Base-by-base conservation (phyloP, 2,113 vertebrate genomes). In the Peromyscus polionotus region DNA sequence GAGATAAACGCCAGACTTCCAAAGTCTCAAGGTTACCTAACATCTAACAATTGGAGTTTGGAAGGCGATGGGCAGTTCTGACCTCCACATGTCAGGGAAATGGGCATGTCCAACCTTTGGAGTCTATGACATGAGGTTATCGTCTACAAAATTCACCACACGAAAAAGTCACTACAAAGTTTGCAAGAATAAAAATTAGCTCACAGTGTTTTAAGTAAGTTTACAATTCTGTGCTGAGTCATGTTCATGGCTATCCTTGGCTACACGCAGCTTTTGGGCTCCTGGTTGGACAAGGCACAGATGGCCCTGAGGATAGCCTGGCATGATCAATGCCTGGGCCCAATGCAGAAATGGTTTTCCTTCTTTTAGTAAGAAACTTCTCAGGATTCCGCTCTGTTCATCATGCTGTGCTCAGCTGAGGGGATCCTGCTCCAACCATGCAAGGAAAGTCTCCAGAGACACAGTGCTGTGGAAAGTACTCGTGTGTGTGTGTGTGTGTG, bases 381-480 rank as follows among this genome's bases (percentile, higher is more conserved):
- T 19, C 4, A 17, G 10, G 57, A 33, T 3, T 61, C 26, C 22
- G 33, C 2, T 61, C 26, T 36, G 59, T 1, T 11, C 14, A 10
- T n/a, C 17, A 16, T 1, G 1, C 9, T 13, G 28, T n/a, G 42
- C n/a, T 75, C 48, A 9, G 20, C 0, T 13, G 61, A 72, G 24
- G 39, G 26, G 22, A 6, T 26, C 51, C 42, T 33, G 2, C 31
- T 48, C 33, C 16, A 20, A 0, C 20, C 8, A 24, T 33, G 31
- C 36, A 7, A 61, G 7, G 48, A 26, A 14, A 36, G 6, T 13
- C 0, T 16, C 51, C 5, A 1, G 73, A 42, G 54, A 59, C 19
- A 36, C 8, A 7, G 8, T 4, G 0, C 39, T 9, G 0, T 13
- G 19, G 33, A 14, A 5, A 28, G 0, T 3, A 11, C 73, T 14